Evolutionary conservation across 2,797 vertebrate species (phyloP).

Genomic region (Oreortyx pictus): DNA sequence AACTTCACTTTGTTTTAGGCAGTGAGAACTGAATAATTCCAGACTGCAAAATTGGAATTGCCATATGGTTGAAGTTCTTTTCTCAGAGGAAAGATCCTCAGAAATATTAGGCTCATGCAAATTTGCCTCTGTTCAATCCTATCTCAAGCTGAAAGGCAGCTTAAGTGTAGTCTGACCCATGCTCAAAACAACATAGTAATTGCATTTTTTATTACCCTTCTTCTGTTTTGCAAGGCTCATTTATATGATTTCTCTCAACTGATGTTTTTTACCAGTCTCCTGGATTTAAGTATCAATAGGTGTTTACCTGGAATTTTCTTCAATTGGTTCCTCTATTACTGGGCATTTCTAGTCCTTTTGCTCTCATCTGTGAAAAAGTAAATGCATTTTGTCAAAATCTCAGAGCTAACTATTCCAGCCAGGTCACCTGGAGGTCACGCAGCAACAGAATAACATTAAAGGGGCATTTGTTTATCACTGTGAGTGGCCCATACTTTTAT

Average conservation of each 20-base stretch:
- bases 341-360: neutral
- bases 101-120: neutral
- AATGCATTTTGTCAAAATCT: neutral
- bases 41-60: neutral
- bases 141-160: neutral
- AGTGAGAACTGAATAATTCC: neutral
- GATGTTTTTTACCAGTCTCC: neutral
- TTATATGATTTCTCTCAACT: neutral
- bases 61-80: neutral
- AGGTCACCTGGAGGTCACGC: neutral
- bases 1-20: neutral
- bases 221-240: neutral
- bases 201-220: neutral
- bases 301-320: neutral
- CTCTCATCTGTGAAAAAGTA: neutral
- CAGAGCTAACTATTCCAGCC: neutral
- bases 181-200: neutral
- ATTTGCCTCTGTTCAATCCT: neutral
- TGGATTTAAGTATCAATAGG: neutral
- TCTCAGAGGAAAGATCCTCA: neutral
- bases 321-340: neutral
- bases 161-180: neutral
- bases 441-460: slow-evolving; percentile 1
- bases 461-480: neutral
- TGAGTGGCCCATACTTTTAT: neutral